phyloP scores from a whole-genome alignment of 2,888 invertebrate genomes.

The Frankliniella intonsa region DNA sequence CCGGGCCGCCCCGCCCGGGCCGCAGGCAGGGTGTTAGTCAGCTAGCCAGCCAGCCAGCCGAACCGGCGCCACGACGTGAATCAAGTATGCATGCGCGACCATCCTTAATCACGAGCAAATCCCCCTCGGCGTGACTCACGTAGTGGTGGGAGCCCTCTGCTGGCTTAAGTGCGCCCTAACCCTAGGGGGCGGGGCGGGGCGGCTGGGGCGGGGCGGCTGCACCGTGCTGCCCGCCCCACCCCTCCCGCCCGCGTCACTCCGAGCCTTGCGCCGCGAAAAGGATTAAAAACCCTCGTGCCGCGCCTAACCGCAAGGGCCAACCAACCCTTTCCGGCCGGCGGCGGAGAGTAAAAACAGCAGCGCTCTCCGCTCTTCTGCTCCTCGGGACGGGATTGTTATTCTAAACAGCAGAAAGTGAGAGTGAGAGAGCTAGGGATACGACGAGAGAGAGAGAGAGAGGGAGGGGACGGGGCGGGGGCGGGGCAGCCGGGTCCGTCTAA shows the following conservation, averaged over 20 bases:
- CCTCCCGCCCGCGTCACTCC: background rate
- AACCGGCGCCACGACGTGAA: too few relatives aligned
- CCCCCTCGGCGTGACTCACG: background rate
- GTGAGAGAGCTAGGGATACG: background rate
- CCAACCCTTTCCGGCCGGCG: background rate
- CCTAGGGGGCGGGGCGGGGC: background rate
- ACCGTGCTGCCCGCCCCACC: conserved; percentile 5
- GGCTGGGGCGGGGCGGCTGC: background rate
- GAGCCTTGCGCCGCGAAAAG: background rate
- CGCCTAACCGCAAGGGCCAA: background rate
- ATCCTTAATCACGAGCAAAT: background rate
- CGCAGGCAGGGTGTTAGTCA: too few relatives aligned
- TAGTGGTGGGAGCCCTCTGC: background rate
- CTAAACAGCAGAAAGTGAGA: background rate
- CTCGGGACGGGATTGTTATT: background rate
- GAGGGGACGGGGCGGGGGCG: background rate
- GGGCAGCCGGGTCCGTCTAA: background rate
- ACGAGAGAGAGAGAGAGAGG: background rate
- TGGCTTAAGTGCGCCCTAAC: background rate
- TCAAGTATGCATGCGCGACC: too few relatives aligned
- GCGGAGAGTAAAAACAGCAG: too few relatives aligned
- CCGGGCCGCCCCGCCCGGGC: too few relatives aligned
- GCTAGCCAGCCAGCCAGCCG: too few relatives aligned
- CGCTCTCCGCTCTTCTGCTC: background rate
- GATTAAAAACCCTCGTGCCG: conserved; percentile 7